Conservation (phyloP, 1,140 invertebrate species). For the Zaprionus inermis region DNA sequence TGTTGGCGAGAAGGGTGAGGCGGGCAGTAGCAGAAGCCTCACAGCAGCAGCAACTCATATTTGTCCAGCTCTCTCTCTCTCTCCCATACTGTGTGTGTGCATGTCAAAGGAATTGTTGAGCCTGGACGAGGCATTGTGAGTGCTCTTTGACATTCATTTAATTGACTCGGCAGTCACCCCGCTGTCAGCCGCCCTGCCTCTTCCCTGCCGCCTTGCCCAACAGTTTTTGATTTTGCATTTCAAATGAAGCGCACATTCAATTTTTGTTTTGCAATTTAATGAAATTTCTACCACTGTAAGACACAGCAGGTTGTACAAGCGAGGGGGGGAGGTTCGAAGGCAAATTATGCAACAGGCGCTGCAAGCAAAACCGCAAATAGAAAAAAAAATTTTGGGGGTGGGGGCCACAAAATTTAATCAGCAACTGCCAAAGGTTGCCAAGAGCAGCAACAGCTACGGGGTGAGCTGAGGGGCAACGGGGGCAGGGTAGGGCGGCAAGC, state of each 20-base stretch:
- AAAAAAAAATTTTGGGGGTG: constrained; percentile 39
- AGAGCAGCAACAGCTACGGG: background rate
- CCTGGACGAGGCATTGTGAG: constrained; percentile 47
- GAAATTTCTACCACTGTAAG: constrained; percentile 47
- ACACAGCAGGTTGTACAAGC: no score
- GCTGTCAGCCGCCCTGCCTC: background rate
- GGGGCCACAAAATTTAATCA: constrained; percentile 60
- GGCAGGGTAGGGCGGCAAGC: background rate
- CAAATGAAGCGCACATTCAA: constrained; percentile 70
- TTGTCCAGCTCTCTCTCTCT: constrained; percentile 21
- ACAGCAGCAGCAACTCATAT: constrained; percentile 29
- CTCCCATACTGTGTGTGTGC: constrained; percentile 47
- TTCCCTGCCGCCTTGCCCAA: background rate
- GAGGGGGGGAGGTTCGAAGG: background rate
- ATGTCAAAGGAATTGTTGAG: constrained; percentile 76
- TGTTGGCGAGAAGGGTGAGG: background rate
- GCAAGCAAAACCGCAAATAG: constrained; percentile 43
- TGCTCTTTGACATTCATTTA: constrained; percentile 82
- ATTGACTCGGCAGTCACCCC: constrained; percentile 60
- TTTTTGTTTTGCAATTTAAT: constrained; percentile 66
- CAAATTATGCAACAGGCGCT: constrained; percentile 38
- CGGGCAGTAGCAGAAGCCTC: constrained; percentile 1
- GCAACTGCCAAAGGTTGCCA: constrained; percentile 32
- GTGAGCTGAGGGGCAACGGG: background rate
- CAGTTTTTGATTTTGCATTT: constrained; percentile 70